Percentiles rank a stretch among this genome's conserved stretches.
Evolutionary conservation across 2,888 invertebrate genomes (phyloP).

Genomic region (Malacosoma neustria): DNA sequence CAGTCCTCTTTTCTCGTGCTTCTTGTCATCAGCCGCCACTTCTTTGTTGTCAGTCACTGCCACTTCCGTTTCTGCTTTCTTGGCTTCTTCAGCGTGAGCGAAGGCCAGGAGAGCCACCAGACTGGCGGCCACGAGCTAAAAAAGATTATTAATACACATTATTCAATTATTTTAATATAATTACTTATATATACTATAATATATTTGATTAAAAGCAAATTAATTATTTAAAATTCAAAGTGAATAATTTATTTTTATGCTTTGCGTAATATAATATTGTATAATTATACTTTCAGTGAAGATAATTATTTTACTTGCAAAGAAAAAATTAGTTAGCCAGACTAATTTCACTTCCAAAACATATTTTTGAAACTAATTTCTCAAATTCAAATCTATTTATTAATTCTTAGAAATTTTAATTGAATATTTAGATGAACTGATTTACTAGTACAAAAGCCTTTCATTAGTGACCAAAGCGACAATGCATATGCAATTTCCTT

Average conservation of each 20-base stretch:
- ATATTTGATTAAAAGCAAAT: constrained; percentile 19
- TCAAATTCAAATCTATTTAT: no score
- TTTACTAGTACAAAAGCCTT: constrained; percentile 33
- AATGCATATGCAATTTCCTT: constrained; percentile 44
- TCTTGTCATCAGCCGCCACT: constrained; percentile 76
- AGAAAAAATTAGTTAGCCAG: no score
- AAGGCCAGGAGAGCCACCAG: constrained; percentile 77
- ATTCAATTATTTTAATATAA: constrained; percentile 7
- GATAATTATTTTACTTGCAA: no score
- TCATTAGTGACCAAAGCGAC: constrained; percentile 36
- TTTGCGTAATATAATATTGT: no score
- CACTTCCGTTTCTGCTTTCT: constrained; percentile 74
- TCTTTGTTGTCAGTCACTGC: constrained; percentile 68
- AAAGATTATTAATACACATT: constrained; percentile 24
- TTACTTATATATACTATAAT: constrained; percentile 8
- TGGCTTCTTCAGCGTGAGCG: constrained; percentile 74
- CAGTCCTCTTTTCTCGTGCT: constrained; percentile 85
- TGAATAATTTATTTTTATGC: no score
- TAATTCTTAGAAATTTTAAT: no score
- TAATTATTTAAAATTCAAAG: constrained; percentile 33
- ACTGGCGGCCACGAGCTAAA: constrained; percentile 74
- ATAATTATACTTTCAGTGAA: no score
- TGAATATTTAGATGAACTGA: no score
- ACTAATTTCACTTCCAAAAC: no score
- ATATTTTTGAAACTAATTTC: no score